Evolutionary conservation across 2,113 vertebrate species (phyloP), one percentile per base, ranked within the genome.

Genomic region (Aramus guarauna): DNA sequence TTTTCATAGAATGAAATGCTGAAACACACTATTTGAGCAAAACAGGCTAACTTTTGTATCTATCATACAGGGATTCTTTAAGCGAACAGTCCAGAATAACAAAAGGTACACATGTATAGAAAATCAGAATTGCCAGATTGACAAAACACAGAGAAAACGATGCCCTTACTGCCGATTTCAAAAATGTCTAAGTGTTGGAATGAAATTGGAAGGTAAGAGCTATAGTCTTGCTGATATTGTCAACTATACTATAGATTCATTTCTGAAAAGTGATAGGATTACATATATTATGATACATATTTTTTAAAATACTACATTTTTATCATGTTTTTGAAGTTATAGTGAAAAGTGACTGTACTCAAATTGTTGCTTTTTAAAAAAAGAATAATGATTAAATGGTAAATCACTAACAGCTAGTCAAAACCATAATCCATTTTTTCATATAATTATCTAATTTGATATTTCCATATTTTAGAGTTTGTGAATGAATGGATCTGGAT

Each of bases 51-150:
- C 69, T 91, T 95, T 92, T 52, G 78, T 98, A 96, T 98, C 97
- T 98, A 34, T 98, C 98, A 98, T 92, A 48, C 96, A 99, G 99
- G 99, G 99, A 24, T 99, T 99, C 98, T 99, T 99, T 99, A 99
- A 99, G 97, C 98, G 99, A 98, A 99, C 99, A 67, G 99, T 99
- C 96, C 99, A 99, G 98, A 99, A 99, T 98, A 99, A 99, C 98
- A 99, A 99, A 98, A 99, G 99, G 98, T 99, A 99, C 98, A 99
- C 99, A 21, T 99, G 99, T 96, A 99, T 99, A 98, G 99, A 99
- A 98, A 99, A 99, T 98, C 99, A 99, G 99, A 99, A 98, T 98
- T 99, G 99, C 98, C 99, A 99, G 97, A 99, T 99, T 98, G 99
- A 99, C 98, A 99, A 99, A 98, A 99, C 99, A 41, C 99, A 99